Evolutionary conservation across 1,140 invertebrate species (phyloP).

Genomic region (Chironomus tepperi): DNA sequence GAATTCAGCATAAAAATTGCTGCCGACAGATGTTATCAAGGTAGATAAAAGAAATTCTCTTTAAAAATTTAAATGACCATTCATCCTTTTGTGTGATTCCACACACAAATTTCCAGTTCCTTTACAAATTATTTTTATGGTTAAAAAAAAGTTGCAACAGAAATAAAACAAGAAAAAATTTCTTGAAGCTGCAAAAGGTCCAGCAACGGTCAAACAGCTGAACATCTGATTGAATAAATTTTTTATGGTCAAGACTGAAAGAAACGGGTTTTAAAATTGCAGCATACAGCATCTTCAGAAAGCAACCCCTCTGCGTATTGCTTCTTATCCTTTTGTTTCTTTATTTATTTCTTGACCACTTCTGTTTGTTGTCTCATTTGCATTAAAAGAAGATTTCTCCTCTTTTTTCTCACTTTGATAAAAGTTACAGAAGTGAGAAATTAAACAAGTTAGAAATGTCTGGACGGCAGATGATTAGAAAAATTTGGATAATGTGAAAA

Average conservation of each 20-base stretch:
- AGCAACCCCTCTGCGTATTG: background rate
- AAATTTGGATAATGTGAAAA: too few relatives aligned
- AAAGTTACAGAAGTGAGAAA: too few relatives aligned
- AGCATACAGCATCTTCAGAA: background rate
- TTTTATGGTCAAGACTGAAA: background rate
- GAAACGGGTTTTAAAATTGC: background rate
- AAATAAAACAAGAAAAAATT: background rate
- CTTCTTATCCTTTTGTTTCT: background rate
- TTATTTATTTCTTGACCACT: too few relatives aligned
- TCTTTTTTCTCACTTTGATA: too few relatives aligned
- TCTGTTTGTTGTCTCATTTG: background rate
- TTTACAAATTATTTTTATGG: background rate
- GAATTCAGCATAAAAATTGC: background rate
- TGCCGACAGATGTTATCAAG: background rate
- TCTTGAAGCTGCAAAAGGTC: background rate
- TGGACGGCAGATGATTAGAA: too few relatives aligned
- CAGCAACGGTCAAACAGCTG: background rate
- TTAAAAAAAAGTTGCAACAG: too few relatives aligned
- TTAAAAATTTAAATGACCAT: conserved; percentile 11
- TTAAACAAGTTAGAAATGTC: too few relatives aligned
- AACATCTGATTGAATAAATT: background rate
- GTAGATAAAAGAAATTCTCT: background rate
- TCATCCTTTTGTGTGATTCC: background rate
- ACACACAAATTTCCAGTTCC: background rate
- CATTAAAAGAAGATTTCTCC: background rate